phyloP scores from a whole-genome alignment of 2,113 vertebrate genomes.

The Rhynchopsitta pachyrhyncha region DNA sequence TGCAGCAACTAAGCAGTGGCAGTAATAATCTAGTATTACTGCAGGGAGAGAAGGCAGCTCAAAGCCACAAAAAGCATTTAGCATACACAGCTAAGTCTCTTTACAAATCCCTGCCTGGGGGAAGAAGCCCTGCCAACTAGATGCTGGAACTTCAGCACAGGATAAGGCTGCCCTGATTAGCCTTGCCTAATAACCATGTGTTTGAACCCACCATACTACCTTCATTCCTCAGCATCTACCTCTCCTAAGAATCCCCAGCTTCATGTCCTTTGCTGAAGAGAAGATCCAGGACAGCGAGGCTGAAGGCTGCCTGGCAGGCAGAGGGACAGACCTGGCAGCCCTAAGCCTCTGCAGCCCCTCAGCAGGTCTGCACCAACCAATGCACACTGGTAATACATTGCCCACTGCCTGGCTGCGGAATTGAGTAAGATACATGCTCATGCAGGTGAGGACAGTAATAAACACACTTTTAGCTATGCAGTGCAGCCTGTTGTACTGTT shows the following conservation, averaged over 20 bases:
- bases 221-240: background rate
- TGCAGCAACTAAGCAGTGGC: background rate
- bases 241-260: background rate
- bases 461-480: background rate
- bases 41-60: background rate
- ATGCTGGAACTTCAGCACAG: background rate
- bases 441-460: background rate
- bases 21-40: background rate
- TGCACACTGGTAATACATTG: background rate
- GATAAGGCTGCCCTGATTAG: background rate
- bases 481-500: background rate
- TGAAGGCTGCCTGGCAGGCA: background rate
- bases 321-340: background rate
- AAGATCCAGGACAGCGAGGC: background rate
- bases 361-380: background rate
- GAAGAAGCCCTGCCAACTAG: background rate
- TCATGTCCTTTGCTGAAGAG: background rate
- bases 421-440: fast-evolving
- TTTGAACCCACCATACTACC: background rate
- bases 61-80: background rate
- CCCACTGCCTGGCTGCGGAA: fast-evolving
- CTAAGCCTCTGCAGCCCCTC: background rate
- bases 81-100: fast-evolving
- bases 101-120: background rate
- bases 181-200: background rate